Base-by-base conservation (phyloP, 2,888 invertebrate genomes). In the Aphidius colemani region DNA sequence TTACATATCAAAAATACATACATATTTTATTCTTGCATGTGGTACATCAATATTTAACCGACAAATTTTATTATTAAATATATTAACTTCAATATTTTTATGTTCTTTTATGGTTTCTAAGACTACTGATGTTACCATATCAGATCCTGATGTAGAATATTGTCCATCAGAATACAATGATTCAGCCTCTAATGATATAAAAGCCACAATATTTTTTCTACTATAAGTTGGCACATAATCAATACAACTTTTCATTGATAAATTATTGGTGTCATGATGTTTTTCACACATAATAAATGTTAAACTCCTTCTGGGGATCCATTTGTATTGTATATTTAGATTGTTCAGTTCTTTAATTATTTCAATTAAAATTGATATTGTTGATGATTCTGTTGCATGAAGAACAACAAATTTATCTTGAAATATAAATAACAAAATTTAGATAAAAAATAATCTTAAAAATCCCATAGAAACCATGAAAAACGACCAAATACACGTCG, bases 391-490 rank as follows among this genome's bases (percentile, higher is more conserved):
- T 53, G 69, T 75, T 4, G 72, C 74, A 4, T 80, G 78, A 48
- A 81, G 49, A 44, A 80, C 69, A 41, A 82, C 66, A 59, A 75
- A 79, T 69, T 79, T 80, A 59, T 82, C 82, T 82, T 65, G 66
- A 53, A 60, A 59, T 48, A 46, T 30, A 18, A 59, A 57, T 53
- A 18, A 2, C 2, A 1, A 18, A 18, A 18, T 18, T 18, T 18
- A 18, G 13, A 1, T 2, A 2, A 13, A 18, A 18, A 18, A 18
- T 18, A 18, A 2, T 1, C 13, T 2, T 2, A 18, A 18, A 2
- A 18, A 18, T 18, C 13, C 2, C 13, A 18, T 18, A 18, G 13
- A 18, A 18, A 18, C 13, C 13, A 18, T 18, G 13, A 2, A 18
- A 18, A 18, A 18, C 13, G 13, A 18, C 2, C 13, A 18, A 18